Conservation (phyloP, 2,888 invertebrate species). For the Stictocephala bisonia region DNA sequence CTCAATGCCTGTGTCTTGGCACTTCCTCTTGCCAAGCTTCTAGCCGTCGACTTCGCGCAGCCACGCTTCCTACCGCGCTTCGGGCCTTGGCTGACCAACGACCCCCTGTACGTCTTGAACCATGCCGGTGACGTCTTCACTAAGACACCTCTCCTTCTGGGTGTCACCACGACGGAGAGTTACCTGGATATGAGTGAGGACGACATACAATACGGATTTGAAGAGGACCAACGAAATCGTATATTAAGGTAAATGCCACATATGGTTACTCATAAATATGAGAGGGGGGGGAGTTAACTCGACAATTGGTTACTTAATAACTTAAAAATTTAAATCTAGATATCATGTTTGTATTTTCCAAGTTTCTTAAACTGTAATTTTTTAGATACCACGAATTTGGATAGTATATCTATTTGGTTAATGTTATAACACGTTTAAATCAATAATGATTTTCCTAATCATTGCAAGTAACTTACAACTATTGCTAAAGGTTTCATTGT, state of each 20-base stretch:
- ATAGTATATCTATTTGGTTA: too few relatives aligned
- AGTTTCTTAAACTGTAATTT: not conserved
- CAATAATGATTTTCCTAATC: too few relatives aligned
- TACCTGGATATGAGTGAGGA: slow-evolving; percentile 75
- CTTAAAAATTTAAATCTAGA: not conserved
- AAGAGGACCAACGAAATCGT: slow-evolving; percentile 81
- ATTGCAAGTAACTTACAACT: too few relatives aligned
- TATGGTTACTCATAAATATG: not conserved
- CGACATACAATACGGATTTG: slow-evolving; percentile 76
- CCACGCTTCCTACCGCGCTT: slow-evolving; percentile 71
- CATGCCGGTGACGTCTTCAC: slow-evolving; percentile 76
- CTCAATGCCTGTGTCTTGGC: too few relatives aligned
- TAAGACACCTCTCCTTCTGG: slow-evolving; percentile 77
- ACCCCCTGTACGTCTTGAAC: slow-evolving; percentile 76
- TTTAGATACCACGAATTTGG: too few relatives aligned
- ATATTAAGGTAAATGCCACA: slow-evolving; percentile 68
- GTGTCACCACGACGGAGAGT: slow-evolving; percentile 80
- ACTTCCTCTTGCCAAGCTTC: slow-evolving; percentile 21
- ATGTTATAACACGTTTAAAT: too few relatives aligned
- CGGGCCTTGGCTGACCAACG: slow-evolving; percentile 69
- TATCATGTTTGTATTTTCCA: not conserved
- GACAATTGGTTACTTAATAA: not conserved
- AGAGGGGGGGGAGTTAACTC: too few relatives aligned
- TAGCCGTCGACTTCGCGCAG: slow-evolving; percentile 59
- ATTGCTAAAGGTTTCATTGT: too few relatives aligned